These are phyloP conservation scores for Merops nubicus DNA, from an alignment of 2,113 vertebrate genomes.

Conservation along the genomic window DNA sequence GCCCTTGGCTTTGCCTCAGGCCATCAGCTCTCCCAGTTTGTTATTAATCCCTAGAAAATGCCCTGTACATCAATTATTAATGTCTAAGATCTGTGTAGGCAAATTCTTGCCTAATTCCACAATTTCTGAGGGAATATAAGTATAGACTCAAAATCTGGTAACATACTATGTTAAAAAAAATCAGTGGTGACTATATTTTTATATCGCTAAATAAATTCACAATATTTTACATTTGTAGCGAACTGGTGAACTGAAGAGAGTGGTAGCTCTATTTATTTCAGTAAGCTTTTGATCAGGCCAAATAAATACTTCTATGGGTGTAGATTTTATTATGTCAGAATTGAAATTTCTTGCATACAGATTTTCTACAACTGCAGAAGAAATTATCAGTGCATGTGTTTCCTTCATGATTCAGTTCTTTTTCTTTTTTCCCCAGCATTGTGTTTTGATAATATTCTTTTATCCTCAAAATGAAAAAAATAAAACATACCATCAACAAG, in stretches of 20 bases:
- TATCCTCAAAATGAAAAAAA: not conserved
- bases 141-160: not conserved
- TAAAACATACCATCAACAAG: not conserved
- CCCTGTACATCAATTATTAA: conserved; percentile 48
- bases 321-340: not conserved
- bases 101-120: not conserved
- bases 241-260: too few relatives aligned
- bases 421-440: not conserved
- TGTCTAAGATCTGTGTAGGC: conserved; percentile 15
- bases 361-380: not conserved
- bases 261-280: not conserved
- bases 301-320: not conserved
- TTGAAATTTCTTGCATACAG: not conserved
- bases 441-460: not conserved
- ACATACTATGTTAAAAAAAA: not conserved
- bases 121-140: not conserved
- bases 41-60: conserved; percentile 69
- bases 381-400: not conserved
- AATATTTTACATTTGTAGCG: not conserved
- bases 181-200: not conserved
- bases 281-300: not conserved
- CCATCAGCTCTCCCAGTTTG: conserved; percentile 51
- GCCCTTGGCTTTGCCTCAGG: conserved; percentile 63
- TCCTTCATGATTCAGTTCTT: not conserved
- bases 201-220: not conserved